A percentile compares a stretch with the other conserved stretches of the same genome.
phyloP scores from a whole-genome alignment of 2,797 vertebrate species.

The Myripristis murdjan region DNA sequence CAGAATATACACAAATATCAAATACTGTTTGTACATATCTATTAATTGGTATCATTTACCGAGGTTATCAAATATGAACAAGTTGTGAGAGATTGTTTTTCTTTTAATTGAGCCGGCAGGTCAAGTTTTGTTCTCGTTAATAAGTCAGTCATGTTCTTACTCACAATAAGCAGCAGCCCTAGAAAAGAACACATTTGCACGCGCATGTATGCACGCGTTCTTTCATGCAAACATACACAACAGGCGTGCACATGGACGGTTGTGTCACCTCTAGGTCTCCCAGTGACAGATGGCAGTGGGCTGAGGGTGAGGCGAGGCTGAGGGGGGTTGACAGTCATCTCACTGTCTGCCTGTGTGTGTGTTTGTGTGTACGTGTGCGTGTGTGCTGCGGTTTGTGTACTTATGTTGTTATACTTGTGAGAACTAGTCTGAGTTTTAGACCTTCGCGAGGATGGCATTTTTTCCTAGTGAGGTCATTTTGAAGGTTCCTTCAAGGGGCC shows the following conservation, averaged over 20 bases:
- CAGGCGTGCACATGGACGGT: conserved; percentile 21
- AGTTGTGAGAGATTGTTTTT: conserved; percentile 4
- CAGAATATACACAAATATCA: too few species aligned
- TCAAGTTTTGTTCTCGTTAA: conserved; percentile 41
- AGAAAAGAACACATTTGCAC: conserved; percentile 26
- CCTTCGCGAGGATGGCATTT: conserved; percentile 26
- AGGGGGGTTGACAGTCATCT: conserved; percentile 67
- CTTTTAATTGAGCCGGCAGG: conserved; percentile 45
- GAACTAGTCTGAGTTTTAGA: conserved; percentile 26
- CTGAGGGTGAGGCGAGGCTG: conserved; percentile 64
- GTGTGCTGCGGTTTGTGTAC: conserved; percentile 31
- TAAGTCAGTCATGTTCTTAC: conserved; percentile 29
- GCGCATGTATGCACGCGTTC: conserved; percentile 50
- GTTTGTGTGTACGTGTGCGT: conserved; percentile 25
- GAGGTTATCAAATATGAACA: conserved; percentile 6
- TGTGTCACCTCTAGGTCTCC: conserved; percentile 66
- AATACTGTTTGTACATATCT: background rate
- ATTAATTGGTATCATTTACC: conserved; percentile 5
- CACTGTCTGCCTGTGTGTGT: conserved; percentile 46
- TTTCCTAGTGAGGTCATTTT: conserved; percentile 35
- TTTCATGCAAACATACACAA: too few species aligned
- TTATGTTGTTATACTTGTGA: conserved; percentile 55
- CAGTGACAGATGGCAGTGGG: conserved; percentile 80
- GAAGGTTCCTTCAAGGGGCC: background rate
- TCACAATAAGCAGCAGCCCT: conserved; percentile 37